Percentiles rank a stretch among this genome's conserved stretches.
Conservation (phyloP, 2,797 vertebrate genomes). For the Pseudochirops cupreus region DNA sequence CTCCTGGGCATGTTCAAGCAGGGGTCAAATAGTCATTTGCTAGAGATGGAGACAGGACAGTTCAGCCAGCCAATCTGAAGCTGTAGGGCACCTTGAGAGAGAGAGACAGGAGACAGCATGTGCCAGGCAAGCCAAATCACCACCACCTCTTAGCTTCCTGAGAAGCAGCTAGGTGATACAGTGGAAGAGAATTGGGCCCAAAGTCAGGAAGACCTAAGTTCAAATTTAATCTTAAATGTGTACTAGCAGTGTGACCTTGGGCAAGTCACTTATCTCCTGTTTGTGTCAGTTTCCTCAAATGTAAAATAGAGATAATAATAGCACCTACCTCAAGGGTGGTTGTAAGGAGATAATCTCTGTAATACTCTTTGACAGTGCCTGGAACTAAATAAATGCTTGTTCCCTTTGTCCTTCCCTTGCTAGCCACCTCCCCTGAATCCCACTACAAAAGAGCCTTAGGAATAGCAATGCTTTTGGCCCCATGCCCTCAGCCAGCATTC, state of each 20-base stretch:
- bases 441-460: neutral
- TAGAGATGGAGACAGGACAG: neutral
- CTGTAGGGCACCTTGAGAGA: neutral
- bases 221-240: neutral
- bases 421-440: neutral
- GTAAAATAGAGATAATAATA: neutral
- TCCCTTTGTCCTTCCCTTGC: neutral
- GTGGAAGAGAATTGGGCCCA: neutral
- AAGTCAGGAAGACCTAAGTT: neutral
- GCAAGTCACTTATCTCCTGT: neutral
- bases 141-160: neutral
- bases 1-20: neutral
- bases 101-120: neutral
- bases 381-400: neutral
- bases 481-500: neutral
- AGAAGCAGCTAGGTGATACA: neutral
- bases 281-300: neutral
- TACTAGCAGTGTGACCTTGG: neutral
- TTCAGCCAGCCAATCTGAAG: neutral
- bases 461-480: neutral
- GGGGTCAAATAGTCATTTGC: neutral
- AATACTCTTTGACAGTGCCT: neutral
- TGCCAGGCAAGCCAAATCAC: neutral
- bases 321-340: neutral
- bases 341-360: neutral